phyloP scores from a whole-genome alignment of 2,113 vertebrate genomes.

The Sinocyclocheilus maitianheensis region DNA sequence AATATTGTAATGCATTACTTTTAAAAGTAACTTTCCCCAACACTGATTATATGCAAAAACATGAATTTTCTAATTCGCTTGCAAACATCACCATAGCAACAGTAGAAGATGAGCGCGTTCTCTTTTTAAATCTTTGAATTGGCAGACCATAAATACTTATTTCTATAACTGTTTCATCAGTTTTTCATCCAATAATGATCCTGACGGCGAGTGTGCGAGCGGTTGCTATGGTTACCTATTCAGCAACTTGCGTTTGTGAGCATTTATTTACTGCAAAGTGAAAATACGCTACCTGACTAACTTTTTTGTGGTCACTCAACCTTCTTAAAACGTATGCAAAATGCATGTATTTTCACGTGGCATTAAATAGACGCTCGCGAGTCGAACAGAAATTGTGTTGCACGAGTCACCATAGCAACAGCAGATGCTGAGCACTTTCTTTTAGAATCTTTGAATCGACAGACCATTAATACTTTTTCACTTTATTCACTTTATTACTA shows the following conservation, averaged over 20 bases:
- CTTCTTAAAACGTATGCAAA: neutral
- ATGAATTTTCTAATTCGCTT: neutral
- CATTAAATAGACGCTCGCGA: too few species aligned
- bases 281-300: neutral
- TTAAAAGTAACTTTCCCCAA: too few species aligned
- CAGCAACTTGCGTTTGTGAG: too few species aligned
- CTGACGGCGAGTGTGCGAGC: too few species aligned
- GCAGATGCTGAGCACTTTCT: neutral
- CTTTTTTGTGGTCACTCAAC: neutral
- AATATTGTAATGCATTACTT: too few species aligned
- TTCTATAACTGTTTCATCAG: too few species aligned
- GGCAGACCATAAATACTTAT: neutral
- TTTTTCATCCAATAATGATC: too few species aligned
- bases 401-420: neutral
- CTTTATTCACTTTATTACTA: neutral
- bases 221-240: too few species aligned
- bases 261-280: neutral
- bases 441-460: neutral
- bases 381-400: too few species aligned
- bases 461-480: neutral
- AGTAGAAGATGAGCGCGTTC: neutral
- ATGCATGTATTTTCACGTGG: too few species aligned
- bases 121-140: neutral
- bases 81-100: neutral
- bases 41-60: neutral